Conservation (phyloP, 2,113 vertebrate species). For the Pelecanus crispus region DNA sequence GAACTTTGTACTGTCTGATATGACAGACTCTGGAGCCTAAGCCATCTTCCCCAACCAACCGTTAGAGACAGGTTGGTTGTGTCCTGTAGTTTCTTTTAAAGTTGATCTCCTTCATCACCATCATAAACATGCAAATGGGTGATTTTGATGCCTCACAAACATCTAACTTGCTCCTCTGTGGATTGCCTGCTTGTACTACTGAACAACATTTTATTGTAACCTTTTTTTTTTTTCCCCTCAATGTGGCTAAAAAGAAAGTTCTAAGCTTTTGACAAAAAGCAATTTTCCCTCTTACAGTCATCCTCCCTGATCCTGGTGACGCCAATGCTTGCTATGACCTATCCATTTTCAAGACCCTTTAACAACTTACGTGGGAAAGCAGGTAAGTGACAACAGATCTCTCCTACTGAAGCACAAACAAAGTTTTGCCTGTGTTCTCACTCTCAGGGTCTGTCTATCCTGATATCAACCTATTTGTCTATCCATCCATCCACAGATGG, state of each 20-base stretch:
- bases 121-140: not conserved
- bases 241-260: not conserved
- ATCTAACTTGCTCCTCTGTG: not conserved
- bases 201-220: not conserved
- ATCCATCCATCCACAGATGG: not conserved
- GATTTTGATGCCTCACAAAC: not conserved
- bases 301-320: conserved; percentile 65
- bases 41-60: too few relatives aligned
- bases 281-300: conserved; percentile 63
- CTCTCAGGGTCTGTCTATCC: not conserved
- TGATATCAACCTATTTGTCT: not conserved
- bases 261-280: not conserved
- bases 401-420: not conserved
- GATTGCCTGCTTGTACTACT: not conserved
- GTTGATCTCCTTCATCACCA: not conserved
- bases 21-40: not conserved
- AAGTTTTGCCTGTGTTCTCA: not conserved
- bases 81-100: not conserved
- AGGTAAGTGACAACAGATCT: conserved; percentile 58
- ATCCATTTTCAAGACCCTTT: conserved; percentile 72
- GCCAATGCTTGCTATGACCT: conserved; percentile 76
- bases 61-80: not conserved
- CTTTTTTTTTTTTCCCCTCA: not conserved
- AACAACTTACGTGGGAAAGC: conserved; percentile 77
- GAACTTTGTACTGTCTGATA: not conserved